phyloP scores from a whole-genome alignment of 2,797 vertebrate species.

The Eurystomus glaucurus region DNA sequence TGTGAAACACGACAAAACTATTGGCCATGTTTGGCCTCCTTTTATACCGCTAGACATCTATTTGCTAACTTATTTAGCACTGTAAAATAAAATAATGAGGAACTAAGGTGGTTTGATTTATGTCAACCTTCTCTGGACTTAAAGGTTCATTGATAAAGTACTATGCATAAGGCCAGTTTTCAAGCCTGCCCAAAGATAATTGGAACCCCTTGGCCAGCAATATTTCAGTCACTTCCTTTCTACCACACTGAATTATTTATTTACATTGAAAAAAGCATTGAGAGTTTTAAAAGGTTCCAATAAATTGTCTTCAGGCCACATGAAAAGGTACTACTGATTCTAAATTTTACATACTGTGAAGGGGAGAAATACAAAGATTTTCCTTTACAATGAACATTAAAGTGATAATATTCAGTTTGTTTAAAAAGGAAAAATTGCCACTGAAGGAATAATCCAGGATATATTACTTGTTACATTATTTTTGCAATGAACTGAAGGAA shows the following conservation, averaged over 20 bases:
- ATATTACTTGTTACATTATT: no score
- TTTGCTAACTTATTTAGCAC: not conserved
- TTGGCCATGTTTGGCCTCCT: not conserved
- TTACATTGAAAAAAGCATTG: not conserved
- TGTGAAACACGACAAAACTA: not conserved
- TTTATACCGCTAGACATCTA: not conserved
- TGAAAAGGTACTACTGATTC: conserved; percentile 28
- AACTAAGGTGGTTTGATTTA: not conserved
- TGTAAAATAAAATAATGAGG: not conserved
- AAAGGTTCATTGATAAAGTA: not conserved
- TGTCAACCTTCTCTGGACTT: not conserved
- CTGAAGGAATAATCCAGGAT: not conserved
- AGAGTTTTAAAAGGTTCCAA: conserved; percentile 37
- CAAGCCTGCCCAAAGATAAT: not conserved
- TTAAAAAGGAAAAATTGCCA: not conserved
- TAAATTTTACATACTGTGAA: conserved; percentile 15
- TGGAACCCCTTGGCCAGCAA: not conserved
- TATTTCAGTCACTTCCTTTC: conserved; percentile 23
- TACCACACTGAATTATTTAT: conserved; percentile 57
- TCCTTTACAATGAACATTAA: not conserved
- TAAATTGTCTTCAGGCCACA: conserved; percentile 24
- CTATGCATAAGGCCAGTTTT: not conserved
- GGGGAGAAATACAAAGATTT: not conserved
- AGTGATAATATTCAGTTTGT: not conserved
- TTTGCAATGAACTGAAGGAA: not conserved